These are phyloP conservation scores for Amblyopsis hoosieri DNA, from an alignment of 2,797 vertebrate species.

Conservation along the genomic window DNA sequence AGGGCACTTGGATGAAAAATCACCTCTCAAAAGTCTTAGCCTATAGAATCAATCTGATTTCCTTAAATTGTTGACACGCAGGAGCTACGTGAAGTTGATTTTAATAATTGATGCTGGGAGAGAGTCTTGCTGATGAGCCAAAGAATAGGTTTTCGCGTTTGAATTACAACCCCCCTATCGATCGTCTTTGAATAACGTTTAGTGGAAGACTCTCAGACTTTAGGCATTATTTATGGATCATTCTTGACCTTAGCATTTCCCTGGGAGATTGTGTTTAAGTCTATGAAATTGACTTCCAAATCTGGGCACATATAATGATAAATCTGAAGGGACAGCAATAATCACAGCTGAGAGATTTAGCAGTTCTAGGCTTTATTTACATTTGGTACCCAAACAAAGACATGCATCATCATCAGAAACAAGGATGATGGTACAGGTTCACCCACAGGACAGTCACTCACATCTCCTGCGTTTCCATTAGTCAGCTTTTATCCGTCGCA, in stretches of 20 bases:
- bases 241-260: conserved; percentile 68
- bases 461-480: conserved; percentile 34
- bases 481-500: conserved; percentile 51
- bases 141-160: conserved; percentile 73
- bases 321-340: conserved; percentile 67
- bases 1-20: conserved; percentile 82
- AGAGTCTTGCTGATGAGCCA: conserved; percentile 77
- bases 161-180: conserved; percentile 72
- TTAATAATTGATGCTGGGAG: conserved; percentile 82
- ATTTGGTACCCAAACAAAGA: conserved; percentile 41
- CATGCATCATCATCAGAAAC: conserved; percentile 56
- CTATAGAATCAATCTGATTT: conserved; percentile 82
- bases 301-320: conserved; percentile 54
- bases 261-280: conserved; percentile 67
- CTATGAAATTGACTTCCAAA: conserved; percentile 70
- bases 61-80: conserved; percentile 72
- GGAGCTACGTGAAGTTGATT: conserved; percentile 76
- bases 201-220: conserved; percentile 67
- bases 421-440: conserved; percentile 31
- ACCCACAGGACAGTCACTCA: conserved; percentile 29
- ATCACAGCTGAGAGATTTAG: conserved; percentile 62
- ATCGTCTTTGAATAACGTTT: conserved; percentile 74
- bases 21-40: conserved; percentile 77
- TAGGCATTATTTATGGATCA: conserved; percentile 74
- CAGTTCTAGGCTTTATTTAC: conserved; percentile 42